Evolutionary conservation across 2,888 invertebrate species (phyloP), one percentile per base, ranked within the genome.

Genomic region (Brenthis daphne): DNA sequence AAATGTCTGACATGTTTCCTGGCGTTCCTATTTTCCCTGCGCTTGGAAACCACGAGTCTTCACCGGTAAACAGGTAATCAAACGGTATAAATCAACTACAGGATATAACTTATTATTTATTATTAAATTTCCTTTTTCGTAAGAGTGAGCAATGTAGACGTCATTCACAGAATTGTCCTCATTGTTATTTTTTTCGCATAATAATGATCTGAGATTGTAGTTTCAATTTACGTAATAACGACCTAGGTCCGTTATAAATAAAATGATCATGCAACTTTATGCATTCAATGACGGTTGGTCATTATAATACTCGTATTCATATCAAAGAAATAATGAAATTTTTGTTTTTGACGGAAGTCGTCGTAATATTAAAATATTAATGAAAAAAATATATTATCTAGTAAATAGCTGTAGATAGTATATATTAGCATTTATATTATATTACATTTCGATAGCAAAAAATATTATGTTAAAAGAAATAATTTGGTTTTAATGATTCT

Each of bases 21-120:
- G 97, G 97, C 0, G 96, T 97, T 33, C 98, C 98, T 1, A 97
- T 99, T 74, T 99, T 98, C 82, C 98, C 99, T 13, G 97, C 98
- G 0, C 92, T 99, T 5, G 99, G 99, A 3, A 99, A 99, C 88
- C 99, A 99, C 80, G 99, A 99, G 91, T 96, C 98, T 73, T 97
- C 97, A 5, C 99, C 99, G 11, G 98, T 98, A 0, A 98, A 99
- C 83, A 97, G 97, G 97, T 97, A 88, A 77, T 33, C 29, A 47
- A n/a, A 13, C 13, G 14, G 5, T 47, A 37, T 24, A 48, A 11
- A 57, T 11, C 33, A 33, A 33, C 13, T n/a, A 37, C 12, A 24
- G 24, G 24, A 54, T 6, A 29, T 20, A 13, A 14, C 54, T 55
- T 55, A 37, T 37, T 37, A 37, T 37, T 37, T 37, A 37, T 5